phyloP scores from a whole-genome alignment of 2,888 invertebrate species.

The Microplitis manilae region DNA sequence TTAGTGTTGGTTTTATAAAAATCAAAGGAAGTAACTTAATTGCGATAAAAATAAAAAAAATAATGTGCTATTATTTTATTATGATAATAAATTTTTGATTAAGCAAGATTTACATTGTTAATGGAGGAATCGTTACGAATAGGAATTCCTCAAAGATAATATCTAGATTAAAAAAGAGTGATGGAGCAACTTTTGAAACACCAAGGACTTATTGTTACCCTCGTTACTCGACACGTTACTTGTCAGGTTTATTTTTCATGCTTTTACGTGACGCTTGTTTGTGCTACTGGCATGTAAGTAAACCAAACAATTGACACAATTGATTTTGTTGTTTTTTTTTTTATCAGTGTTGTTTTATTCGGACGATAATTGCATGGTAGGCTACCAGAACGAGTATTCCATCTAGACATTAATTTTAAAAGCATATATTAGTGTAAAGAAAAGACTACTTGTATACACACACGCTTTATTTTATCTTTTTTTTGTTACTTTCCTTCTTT shows the following conservation, averaged over 20 bases:
- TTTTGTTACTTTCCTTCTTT: background rate
- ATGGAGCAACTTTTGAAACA: background rate
- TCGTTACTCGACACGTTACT: background rate
- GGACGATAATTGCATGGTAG: background rate
- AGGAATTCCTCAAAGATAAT: background rate
- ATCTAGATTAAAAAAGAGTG: conserved; percentile 1
- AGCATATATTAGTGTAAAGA: background rate
- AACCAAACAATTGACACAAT: background rate
- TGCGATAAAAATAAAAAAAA: background rate
- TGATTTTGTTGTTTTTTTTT: background rate
- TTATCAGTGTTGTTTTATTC: background rate
- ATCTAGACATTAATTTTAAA: background rate
- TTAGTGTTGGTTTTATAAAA: background rate
- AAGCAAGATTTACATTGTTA: conserved; percentile 1
- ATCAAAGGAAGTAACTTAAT: background rate
- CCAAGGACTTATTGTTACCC: conserved; percentile 1
- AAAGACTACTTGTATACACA: no score
- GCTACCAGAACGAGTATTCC: background rate
- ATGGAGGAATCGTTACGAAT: background rate
- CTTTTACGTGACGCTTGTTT: conserved; percentile 1
- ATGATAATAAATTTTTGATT: background rate
- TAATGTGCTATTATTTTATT: background rate
- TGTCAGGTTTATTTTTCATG: background rate
- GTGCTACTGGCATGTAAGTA: background rate
- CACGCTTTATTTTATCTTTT: no score